Conservation (phyloP, 1,140 invertebrate species). For the Drosophila guanche region DNA sequence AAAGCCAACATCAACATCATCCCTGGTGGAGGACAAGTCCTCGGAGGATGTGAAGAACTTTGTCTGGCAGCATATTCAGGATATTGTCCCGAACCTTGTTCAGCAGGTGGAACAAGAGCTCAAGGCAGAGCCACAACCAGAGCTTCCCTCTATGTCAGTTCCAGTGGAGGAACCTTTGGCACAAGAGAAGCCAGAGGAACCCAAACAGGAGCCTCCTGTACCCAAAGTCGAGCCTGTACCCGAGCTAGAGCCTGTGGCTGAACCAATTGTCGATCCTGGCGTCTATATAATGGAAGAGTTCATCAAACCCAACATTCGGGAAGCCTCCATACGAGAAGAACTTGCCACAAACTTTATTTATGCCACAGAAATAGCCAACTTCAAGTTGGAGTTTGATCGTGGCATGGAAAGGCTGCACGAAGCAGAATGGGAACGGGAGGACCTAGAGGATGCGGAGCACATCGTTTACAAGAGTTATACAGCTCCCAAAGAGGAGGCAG, state of each 20-base stretch:
- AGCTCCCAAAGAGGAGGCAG: slow-evolving; percentile 37
- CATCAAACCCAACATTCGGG: slow-evolving; percentile 68
- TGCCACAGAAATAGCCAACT: slow-evolving; percentile 73
- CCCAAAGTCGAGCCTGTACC: neutral
- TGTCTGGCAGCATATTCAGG: slow-evolving; percentile 83
- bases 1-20: slow-evolving; percentile 16
- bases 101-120: slow-evolving; percentile 83
- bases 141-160: neutral
- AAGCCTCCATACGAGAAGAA: slow-evolving; percentile 65
- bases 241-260: slow-evolving; percentile 20
- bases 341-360: slow-evolving; percentile 64
- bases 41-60: slow-evolving; percentile 76
- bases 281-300: slow-evolving; percentile 75
- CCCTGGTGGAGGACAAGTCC: slow-evolving; percentile 26
- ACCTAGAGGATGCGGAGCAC: slow-evolving; percentile 49
- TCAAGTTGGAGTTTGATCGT: slow-evolving; percentile 70
- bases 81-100: slow-evolving; percentile 80
- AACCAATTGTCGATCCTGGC: slow-evolving; percentile 48
- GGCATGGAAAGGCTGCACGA: slow-evolving; percentile 57
- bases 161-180: slow-evolving; percentile 1
- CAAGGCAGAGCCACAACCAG: slow-evolving; percentile 32
- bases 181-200: neutral
- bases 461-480: slow-evolving; percentile 61
- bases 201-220: too few species aligned
- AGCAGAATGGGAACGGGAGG: slow-evolving; percentile 49